These are phyloP conservation scores for Drosophila nr. fundita DNA, from an alignment of 2,888 invertebrate species.

Conservation along the genomic window DNA sequence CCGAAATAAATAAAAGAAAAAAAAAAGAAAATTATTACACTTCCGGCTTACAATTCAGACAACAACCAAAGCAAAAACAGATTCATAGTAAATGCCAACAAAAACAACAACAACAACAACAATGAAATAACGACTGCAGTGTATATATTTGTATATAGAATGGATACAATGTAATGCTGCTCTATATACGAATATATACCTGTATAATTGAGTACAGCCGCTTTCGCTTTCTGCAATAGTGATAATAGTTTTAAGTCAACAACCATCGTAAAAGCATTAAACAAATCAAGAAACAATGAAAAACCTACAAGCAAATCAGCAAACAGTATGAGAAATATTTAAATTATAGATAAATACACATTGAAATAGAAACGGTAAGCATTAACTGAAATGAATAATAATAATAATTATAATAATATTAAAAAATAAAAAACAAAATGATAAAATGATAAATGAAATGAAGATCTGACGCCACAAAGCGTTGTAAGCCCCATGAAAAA, in stretches of 20 bases:
- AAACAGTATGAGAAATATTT: constrained; percentile 56
- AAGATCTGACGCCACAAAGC: constrained; percentile 11
- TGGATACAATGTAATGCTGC: not conserved
- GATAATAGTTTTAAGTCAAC: constrained; percentile 85
- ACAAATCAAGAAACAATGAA: constrained; percentile 53
- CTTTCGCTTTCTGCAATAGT: constrained; percentile 85
- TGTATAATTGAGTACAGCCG: constrained; percentile 76
- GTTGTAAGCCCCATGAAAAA: constrained; percentile 49
- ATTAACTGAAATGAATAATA: constrained; percentile 43
- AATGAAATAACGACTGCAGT: constrained; percentile 40
- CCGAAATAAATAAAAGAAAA: constrained; percentile 4
- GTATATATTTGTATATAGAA: constrained; percentile 10
- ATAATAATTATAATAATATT: constrained; percentile 24
- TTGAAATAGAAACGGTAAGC: constrained; percentile 69
- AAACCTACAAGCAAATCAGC: constrained; percentile 50
- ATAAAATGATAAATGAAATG: not conserved
- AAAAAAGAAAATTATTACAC: constrained; percentile 33
- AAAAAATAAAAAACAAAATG: not conserved
- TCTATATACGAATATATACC: constrained; percentile 35
- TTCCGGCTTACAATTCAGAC: constrained; percentile 68
- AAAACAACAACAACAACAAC: constrained; percentile 60
- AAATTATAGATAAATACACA: constrained; percentile 65
- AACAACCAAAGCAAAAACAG: constrained; percentile 38
- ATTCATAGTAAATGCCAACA: constrained; percentile 74
- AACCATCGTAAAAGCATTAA: constrained; percentile 61